A percentile compares a stretch with the other conserved stretches of the same genome.
phyloP scores from a whole-genome alignment of 2,113 vertebrate species.

The Oreamnos americanus region DNA sequence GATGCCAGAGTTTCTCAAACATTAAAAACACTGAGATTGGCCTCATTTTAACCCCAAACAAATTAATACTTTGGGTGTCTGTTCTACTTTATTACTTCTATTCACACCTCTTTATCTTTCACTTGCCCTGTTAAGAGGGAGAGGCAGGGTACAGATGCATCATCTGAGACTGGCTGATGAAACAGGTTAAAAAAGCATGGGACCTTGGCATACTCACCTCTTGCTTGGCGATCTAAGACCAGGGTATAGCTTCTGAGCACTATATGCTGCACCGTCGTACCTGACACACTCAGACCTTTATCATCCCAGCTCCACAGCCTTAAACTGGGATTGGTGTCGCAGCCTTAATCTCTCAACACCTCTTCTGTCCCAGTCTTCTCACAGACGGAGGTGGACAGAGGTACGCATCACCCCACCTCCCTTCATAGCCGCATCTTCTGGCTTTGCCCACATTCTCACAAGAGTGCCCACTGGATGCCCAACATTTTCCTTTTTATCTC shows the following conservation, averaged over 20 bases:
- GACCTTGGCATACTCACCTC: rapidly evolving
- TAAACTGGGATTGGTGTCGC: not conserved
- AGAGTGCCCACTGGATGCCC: too few relatives aligned
- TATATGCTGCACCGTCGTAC: rapidly evolving
- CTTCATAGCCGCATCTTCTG: not conserved
- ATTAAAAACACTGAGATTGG: not conserved
- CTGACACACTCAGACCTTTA: rapidly evolving
- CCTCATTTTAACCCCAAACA: not conserved
- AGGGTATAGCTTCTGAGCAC: rapidly evolving
- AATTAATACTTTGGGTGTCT: not conserved
- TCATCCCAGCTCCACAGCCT: not conserved
- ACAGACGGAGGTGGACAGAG: rapidly evolving
- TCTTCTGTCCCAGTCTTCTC: not conserved
- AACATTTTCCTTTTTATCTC: not conserved
- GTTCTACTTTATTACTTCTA: not conserved
- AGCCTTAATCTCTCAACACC: not conserved
- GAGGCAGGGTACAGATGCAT: not conserved
- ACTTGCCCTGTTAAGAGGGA: too few relatives aligned
- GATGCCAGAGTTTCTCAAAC: not conserved
- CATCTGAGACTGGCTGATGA: not conserved
- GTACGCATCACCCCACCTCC: rapidly evolving
- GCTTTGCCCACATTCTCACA: not conserved
- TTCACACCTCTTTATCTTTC: not conserved
- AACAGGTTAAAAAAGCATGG: not conserved
- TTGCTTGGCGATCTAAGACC: not conserved